These are phyloP conservation scores for Chrysaora quinquecirrha DNA, from an alignment of 30 jellyfish, hydroid and myxozoan species.

Conservation along the genomic window DNA sequence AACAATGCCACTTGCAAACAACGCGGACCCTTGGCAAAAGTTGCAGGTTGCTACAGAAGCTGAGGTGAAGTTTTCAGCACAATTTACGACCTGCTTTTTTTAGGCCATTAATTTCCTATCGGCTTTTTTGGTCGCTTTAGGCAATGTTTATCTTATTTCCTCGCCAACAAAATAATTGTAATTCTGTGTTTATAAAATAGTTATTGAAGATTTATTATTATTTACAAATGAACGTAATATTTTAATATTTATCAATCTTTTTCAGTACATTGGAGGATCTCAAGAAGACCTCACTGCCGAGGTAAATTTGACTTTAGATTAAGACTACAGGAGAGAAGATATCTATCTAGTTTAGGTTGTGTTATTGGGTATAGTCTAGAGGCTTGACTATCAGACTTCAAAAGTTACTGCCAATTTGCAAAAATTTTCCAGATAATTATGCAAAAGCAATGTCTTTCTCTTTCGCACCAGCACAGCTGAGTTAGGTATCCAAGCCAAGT, in stretches of 20 bases:
- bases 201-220: no score
- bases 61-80: slow-evolving; percentile 61
- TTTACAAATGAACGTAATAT: no score
- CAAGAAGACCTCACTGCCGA: slow-evolving; percentile 78
- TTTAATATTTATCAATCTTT: no score
- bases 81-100: neutral
- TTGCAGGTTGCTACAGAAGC: slow-evolving; percentile 95
- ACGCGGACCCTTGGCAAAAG: slow-evolving; percentile 96
- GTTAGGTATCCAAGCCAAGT: no score
- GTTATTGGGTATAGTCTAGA: neutral
- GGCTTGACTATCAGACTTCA: neutral
- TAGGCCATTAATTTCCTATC: slow-evolving; percentile 11
- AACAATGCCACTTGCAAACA: slow-evolving; percentile 95
- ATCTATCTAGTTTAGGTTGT: no score
- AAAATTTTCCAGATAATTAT: neutral
- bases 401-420: no score
- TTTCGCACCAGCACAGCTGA: no score
- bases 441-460: no score
- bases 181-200: neutral
- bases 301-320: slow-evolving; percentile 18
- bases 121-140: neutral
- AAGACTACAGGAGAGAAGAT: neutral
- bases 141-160: neutral
- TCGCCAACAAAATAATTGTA: neutral
- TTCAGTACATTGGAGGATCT: slow-evolving; percentile 55